Base-by-base conservation (phyloP, 2,113 vertebrate species). In the Kryptolebias marmoratus region DNA sequence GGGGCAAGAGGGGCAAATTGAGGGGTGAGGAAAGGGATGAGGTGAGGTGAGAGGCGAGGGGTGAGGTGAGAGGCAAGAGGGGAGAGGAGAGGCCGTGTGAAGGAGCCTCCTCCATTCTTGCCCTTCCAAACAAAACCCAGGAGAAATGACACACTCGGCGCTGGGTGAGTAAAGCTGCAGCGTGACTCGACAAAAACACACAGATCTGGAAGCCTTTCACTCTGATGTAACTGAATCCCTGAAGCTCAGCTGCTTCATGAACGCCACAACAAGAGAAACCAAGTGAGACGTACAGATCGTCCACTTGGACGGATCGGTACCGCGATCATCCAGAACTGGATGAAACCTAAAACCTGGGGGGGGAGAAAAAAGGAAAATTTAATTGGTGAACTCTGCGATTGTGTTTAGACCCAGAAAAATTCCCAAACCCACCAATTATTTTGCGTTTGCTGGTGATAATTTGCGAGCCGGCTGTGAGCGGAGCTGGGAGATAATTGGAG, bases 131-230 rank as follows among this genome's bases (percentile, higher is more conserved):
- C 22, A 22, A 22, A 22, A 22, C 22, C 22, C 22, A 22, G 22
- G 22, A 50, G 83, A 74, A 72, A 69, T 67, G 79, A 73, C 73
- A 80, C 76, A 74, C 31, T 62, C 63, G 75, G 79, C 81, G 82
- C 82, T 61, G 63, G 77, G 54, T 79, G 72, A 87, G 82, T 78
- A 81, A 80, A 87, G 77, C 22, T 6, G 18, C 64, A 77, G 65
- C 12, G 39, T 64, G 71, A 70, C 50, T 28, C 16, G 11, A 36
- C 10, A 39, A 14, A 47, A 27, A 30, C 11, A 75, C 63, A 64
- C 44, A 0, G 0, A 53, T 60, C 32, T 69, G 30, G n/a, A 11
- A 49, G 64, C 32, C 50, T 44, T 14, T 18, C 15, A 18, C 4
- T 14, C 2, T 49, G 16, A 49, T 49, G 48, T 49, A 49, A 49